phyloP scores from a whole-genome alignment of 2,888 invertebrate species.

The Unio pictorum region DNA sequence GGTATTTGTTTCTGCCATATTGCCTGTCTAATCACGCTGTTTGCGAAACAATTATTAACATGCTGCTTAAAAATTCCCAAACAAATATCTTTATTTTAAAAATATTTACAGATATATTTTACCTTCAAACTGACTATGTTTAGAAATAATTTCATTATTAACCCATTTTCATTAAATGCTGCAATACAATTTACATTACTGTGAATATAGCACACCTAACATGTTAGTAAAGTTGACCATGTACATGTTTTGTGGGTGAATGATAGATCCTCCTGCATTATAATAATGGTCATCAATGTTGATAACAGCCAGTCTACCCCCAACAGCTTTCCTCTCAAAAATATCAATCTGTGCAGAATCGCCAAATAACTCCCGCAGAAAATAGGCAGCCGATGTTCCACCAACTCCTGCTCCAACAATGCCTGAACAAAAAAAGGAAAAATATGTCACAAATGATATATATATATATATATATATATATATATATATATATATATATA shows the following conservation, averaged over 20 bases:
- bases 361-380: constrained; percentile 73
- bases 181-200: background rate
- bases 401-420: constrained; percentile 79
- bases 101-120: no score
- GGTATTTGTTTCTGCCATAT: no score
- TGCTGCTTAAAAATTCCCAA: no score
- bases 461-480: background rate
- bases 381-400: constrained; percentile 77
- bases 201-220: constrained; percentile 71
- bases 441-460: constrained; percentile 4
- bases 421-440: constrained; percentile 69
- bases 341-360: constrained; percentile 74
- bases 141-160: no score
- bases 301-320: constrained; percentile 76
- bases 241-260: constrained; percentile 77
- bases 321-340: constrained; percentile 75
- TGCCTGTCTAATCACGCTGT: no score
- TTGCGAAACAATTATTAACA: no score
- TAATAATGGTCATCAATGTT: constrained; percentile 73
- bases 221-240: constrained; percentile 75
- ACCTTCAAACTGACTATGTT: no score
- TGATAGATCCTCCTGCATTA: constrained; percentile 78
- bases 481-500: no score
- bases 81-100: no score
- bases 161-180: background rate